These are phyloP conservation scores for Cyphomyrmex costatus DNA, from an alignment of 1,140 invertebrate genomes.

Conservation along the genomic window DNA sequence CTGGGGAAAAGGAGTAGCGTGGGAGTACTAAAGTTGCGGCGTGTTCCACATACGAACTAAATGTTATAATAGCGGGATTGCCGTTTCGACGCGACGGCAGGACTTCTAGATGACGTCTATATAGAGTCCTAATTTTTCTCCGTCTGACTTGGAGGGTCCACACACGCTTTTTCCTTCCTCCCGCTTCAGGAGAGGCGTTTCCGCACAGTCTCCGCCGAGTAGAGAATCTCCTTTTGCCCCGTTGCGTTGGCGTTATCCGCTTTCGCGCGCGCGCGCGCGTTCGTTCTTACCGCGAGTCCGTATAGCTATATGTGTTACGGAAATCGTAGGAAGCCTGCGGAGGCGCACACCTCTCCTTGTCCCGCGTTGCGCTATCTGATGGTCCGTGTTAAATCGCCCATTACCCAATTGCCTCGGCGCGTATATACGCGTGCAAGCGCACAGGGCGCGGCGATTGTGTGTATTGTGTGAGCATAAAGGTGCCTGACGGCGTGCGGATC, in stretches of 20 bases:
- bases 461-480: slow-evolving; percentile 44
- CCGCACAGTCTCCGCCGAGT: too few relatives aligned
- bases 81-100: background rate
- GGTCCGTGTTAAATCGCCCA: slow-evolving; percentile 82
- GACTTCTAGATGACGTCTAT: background rate
- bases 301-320: too few relatives aligned
- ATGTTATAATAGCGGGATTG: slow-evolving; percentile 63
- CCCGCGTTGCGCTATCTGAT: slow-evolving; percentile 78
- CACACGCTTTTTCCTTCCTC: slow-evolving; percentile 25
- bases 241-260: slow-evolving; percentile 36
- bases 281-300: slow-evolving; percentile 59
- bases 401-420: slow-evolving; percentile 77
- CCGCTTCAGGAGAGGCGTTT: too few relatives aligned
- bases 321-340: slow-evolving; percentile 49
- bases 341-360: slow-evolving; percentile 69
- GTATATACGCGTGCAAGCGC: slow-evolving; percentile 38
- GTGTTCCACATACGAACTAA: slow-evolving; percentile 60
- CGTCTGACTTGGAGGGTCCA: background rate
- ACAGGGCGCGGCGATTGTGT: slow-evolving; percentile 8
- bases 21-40: background rate
- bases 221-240: slow-evolving; percentile 34
- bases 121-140: slow-evolving; percentile 3
- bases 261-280: background rate
- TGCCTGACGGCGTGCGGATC: slow-evolving; percentile 22
- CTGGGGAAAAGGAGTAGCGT: background rate